phyloP scores from a whole-genome alignment of 2,113 vertebrate genomes.

The Dicerorhinus sumatrensis region DNA sequence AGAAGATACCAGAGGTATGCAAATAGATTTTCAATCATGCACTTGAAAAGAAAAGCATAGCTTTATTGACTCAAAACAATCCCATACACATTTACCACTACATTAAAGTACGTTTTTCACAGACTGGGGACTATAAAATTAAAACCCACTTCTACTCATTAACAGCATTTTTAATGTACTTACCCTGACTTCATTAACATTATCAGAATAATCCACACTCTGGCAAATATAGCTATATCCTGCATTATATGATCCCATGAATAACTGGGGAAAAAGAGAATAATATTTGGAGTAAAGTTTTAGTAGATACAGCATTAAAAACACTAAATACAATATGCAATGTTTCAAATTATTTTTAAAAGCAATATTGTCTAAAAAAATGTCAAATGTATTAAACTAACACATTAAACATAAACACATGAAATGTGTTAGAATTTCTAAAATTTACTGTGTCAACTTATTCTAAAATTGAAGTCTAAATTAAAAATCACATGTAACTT shows the following conservation, averaged over 20 bases:
- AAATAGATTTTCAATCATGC: not conserved
- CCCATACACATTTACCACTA: not conserved
- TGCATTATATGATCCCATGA: slow-evolving; percentile 95
- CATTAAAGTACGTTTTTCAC: not conserved
- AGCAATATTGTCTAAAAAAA: slow-evolving; percentile 37
- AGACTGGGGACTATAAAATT: slow-evolving; percentile 9
- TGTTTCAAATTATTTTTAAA: slow-evolving; percentile 44
- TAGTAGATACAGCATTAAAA: slow-evolving; percentile 45
- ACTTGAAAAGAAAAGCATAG: not conserved
- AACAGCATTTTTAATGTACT: slow-evolving; percentile 83
- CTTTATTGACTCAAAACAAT: not conserved
- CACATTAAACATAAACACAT: not conserved
- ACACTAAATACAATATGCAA: not conserved
- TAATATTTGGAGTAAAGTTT: slow-evolving; percentile 70
- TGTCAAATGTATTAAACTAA: not conserved
- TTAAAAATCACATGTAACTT: slow-evolving; percentile 48
- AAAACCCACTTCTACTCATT: not conserved
- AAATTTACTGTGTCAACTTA: not conserved
- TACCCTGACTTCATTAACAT: slow-evolving; percentile 99
- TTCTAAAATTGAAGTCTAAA: slow-evolving; percentile 3
- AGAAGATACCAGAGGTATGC: not conserved
- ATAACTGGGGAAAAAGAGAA: slow-evolving; percentile 90
- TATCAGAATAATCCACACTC: slow-evolving; percentile 96
- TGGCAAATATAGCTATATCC: slow-evolving; percentile 99
- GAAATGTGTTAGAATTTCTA: not conserved